A percentile compares a stretch with the other conserved stretches of the same genome.
Conservation (phyloP, 1,140 invertebrate genomes). For the Atta colombica region DNA sequence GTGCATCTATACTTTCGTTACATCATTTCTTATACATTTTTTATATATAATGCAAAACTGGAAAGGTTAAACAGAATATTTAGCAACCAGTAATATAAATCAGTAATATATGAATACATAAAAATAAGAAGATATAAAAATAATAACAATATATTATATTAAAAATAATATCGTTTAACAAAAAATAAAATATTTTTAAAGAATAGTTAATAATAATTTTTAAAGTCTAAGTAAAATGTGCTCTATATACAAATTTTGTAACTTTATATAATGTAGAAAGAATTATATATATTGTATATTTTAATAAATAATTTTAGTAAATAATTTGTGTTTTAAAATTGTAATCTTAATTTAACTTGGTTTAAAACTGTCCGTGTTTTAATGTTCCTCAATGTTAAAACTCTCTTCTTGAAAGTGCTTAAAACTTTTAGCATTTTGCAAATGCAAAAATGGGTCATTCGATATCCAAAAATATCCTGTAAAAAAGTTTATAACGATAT, state of each 20-base stretch:
- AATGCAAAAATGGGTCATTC: not conserved
- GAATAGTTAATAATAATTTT: not conserved
- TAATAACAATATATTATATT: not conserved
- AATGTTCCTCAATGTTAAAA: not conserved
- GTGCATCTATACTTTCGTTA: not conserved
- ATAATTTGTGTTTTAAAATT: too few relatives aligned
- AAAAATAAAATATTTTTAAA: not conserved
- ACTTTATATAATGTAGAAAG: not conserved
- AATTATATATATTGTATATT: too few relatives aligned
- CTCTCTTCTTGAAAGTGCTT: not conserved
- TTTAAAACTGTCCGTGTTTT: not conserved
- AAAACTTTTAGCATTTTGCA: not conserved
- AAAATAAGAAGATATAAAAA: not conserved
- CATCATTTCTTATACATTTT: too few relatives aligned
- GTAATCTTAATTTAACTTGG: not conserved
- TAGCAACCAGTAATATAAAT: not conserved
- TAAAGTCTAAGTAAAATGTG: not conserved
- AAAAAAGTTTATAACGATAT: not conserved
- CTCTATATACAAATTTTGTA: not conserved
- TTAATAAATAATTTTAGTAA: too few relatives aligned
- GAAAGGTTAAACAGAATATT: not conserved
- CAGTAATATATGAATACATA: not conserved
- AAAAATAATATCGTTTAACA: not conserved
- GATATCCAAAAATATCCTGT: not conserved
- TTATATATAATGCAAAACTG: too few relatives aligned